Evolutionary conservation across 1,140 invertebrate genomes (phyloP).

Genomic region (Gonioctena quinquepunctata): DNA sequence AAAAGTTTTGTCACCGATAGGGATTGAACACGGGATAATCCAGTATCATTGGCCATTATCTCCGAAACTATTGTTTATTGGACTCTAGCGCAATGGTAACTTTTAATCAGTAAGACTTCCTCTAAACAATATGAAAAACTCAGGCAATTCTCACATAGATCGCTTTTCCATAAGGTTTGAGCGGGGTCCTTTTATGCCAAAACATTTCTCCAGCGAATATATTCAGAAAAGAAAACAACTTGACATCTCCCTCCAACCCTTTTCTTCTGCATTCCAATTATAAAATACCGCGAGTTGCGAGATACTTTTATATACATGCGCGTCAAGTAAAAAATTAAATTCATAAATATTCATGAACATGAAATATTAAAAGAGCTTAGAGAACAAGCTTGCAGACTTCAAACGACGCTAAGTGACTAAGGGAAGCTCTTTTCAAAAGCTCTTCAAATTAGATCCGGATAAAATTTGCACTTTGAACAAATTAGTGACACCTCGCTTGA

Average conservation of each 20-base stretch:
- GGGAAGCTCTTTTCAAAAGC: constrained; percentile 36
- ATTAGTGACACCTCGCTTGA: constrained; percentile 47
- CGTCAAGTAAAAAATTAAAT: constrained; percentile 31
- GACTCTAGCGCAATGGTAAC: too few species aligned
- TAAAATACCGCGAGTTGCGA: constrained; percentile 1
- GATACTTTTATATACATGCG: constrained; percentile 22
- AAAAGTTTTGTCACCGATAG: too few species aligned
- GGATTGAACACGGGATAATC: too few species aligned
- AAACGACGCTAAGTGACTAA: constrained; percentile 47
- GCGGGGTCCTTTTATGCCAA: too few species aligned
- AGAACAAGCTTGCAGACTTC: constrained; percentile 42
- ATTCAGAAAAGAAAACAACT: too few species aligned
- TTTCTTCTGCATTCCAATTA: neutral
- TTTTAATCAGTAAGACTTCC: too few species aligned
- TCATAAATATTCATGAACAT: constrained; percentile 49
- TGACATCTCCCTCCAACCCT: neutral
- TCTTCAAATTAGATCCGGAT: constrained; percentile 46
- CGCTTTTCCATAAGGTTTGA: too few species aligned
- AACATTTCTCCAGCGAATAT: too few species aligned
- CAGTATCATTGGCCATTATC: too few species aligned
- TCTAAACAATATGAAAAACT: too few species aligned
- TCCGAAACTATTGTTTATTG: too few species aligned
- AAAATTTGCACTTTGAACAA: constrained; percentile 52
- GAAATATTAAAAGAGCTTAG: constrained; percentile 50
- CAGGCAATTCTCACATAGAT: too few species aligned